phyloP scores from a whole-genome alignment of 1,140 invertebrate species.

The Zaprionus africanus region DNA sequence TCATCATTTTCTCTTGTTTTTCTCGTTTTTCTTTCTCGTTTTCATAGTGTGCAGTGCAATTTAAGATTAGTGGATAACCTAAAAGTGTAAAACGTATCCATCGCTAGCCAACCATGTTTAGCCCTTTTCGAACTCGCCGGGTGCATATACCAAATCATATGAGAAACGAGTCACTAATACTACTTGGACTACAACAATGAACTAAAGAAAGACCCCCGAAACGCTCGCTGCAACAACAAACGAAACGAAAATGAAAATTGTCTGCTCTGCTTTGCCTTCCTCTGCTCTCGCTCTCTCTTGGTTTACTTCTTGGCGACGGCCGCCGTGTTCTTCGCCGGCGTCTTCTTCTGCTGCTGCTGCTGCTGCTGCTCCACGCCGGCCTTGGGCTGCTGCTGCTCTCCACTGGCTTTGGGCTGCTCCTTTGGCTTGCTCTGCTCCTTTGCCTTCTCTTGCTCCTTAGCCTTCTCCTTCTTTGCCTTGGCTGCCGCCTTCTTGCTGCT shows the following conservation, averaged over 20 bases:
- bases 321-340: conserved; percentile 43
- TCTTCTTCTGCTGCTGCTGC: conserved; percentile 43
- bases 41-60: conserved; percentile 19
- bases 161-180: conserved; percentile 26
- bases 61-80: conserved; percentile 27
- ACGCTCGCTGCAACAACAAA: conserved; percentile 70
- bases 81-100: conserved; percentile 29
- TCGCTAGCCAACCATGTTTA: conserved; percentile 52
- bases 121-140: conserved; percentile 74
- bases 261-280: conserved; percentile 4
- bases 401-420: conserved; percentile 27
- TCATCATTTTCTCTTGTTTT: neutral
- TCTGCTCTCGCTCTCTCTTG: conserved; percentile 13
- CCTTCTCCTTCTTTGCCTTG: conserved; percentile 49
- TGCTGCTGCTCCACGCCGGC: conserved; percentile 30
- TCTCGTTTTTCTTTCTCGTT: neutral
- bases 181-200: conserved; percentile 37
- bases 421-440: conserved; percentile 51
- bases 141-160: conserved; percentile 67
- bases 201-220: conserved; percentile 69
- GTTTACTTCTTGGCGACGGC: conserved; percentile 62
- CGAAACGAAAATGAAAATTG: conserved; percentile 34
- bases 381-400: conserved; percentile 48
- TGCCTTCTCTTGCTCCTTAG: conserved; percentile 49
- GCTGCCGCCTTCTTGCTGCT: conserved; percentile 57